Evolutionary conservation across 2,113 vertebrate genomes (phyloP).

Genomic region (Chloebia gouldiae): DNA sequence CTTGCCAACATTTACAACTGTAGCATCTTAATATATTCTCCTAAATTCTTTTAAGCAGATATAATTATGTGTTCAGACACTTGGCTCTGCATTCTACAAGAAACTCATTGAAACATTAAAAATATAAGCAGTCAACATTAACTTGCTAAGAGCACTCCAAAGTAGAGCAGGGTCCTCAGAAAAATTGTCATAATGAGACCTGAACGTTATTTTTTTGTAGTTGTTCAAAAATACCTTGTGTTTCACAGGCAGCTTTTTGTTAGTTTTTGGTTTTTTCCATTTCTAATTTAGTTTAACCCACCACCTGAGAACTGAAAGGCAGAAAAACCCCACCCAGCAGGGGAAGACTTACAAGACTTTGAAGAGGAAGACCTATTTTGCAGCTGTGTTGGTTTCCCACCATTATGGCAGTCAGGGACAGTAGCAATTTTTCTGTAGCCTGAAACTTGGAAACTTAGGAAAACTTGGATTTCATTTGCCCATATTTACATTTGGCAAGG

Average conservation of each 20-base stretch:
- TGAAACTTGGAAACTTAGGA: neutral
- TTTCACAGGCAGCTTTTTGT: neutral
- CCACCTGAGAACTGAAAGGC: neutral
- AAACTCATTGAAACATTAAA: neutral
- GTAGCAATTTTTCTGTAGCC: neutral
- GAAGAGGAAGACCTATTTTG: slow-evolving; percentile 31
- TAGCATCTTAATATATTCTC: neutral
- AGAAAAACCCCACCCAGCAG: slow-evolving; percentile 21
- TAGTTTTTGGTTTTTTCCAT: neutral
- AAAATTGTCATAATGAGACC: neutral
- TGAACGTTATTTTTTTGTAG: neutral
- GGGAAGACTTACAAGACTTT: neutral
- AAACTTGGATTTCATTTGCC: neutral
- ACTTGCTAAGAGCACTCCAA: neutral
- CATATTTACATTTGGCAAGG: neutral
- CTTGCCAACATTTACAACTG: rapidly evolving
- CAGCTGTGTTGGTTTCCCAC: neutral
- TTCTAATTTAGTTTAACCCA: neutral
- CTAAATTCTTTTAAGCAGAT: neutral
- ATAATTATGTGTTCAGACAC: neutral
- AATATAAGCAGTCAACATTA: neutral
- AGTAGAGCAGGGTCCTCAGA: neutral
- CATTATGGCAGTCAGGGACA: neutral
- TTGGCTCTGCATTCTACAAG: neutral
- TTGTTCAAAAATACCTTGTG: neutral